Percentiles rank a stretch among this genome's conserved stretches.
These are phyloP conservation scores for Harlomillsia oculata DNA, from an alignment of 1,140 invertebrate species.

Conservation along the genomic window DNA sequence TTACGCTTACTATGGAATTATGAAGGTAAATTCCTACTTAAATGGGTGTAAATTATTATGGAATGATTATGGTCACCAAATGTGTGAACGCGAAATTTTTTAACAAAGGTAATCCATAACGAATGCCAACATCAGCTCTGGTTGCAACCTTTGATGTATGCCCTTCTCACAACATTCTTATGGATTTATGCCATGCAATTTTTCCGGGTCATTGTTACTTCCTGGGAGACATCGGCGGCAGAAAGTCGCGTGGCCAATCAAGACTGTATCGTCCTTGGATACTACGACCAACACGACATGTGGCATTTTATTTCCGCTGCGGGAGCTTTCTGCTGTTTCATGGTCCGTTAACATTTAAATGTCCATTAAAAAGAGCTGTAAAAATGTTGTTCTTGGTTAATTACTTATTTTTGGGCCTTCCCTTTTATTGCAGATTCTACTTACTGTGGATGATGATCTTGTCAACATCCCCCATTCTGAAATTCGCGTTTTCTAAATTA, in stretches of 20 bases:
- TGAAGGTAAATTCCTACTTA: slow-evolving; percentile 21
- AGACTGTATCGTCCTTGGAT: slow-evolving; percentile 17
- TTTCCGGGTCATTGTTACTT: slow-evolving; percentile 19
- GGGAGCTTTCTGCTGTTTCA: slow-evolving; percentile 27
- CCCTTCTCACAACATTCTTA: slow-evolving; percentile 3
- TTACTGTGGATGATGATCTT: slow-evolving; percentile 34
- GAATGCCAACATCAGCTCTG: slow-evolving; percentile 21
- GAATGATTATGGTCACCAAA: too few species aligned
- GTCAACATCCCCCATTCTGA: slow-evolving; percentile 14
- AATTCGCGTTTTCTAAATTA: slow-evolving; percentile 30
- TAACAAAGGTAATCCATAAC: slow-evolving; percentile 21
- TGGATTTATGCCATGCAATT: slow-evolving; percentile 23
- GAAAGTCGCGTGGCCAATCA: slow-evolving; percentile 23
- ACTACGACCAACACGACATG: slow-evolving; percentile 32
- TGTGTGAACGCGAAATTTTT: too few species aligned
- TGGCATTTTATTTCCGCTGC: slow-evolving; percentile 29
- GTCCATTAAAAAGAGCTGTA: too few species aligned
- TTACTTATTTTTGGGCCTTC: too few species aligned
- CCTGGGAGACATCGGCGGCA: slow-evolving; percentile 32
- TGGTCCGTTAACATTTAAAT: slow-evolving; percentile 15
- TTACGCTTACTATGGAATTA: slow-evolving; percentile 19
- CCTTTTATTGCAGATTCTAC: slow-evolving; percentile 21
- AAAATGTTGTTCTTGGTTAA: neutral
- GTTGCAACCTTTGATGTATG: slow-evolving; percentile 27
- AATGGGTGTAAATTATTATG: neutral